phyloP scores from a whole-genome alignment of 2,797 vertebrate species.

The Discoglossus pictus region DNA sequence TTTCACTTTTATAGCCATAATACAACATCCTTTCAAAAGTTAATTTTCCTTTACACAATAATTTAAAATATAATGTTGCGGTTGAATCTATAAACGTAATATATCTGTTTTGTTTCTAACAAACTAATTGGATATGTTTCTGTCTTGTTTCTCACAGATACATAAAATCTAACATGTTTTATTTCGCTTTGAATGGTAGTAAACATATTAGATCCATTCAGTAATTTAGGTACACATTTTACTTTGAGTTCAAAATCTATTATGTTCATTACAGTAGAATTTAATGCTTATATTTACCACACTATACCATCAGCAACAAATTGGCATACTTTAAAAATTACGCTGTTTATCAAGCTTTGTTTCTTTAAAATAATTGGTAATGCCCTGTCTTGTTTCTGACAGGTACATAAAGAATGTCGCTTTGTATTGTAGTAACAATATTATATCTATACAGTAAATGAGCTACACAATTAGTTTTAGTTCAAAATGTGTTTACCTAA shows the following conservation, averaged over 20 bases:
- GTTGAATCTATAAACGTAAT: slow-evolving; percentile 16
- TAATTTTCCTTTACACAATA: not conserved
- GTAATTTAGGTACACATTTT: not conserved
- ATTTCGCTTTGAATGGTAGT: no score
- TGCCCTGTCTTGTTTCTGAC: not conserved
- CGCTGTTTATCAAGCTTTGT: no score
- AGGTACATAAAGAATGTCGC: not conserved
- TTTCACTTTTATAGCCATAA: slow-evolving; percentile 1
- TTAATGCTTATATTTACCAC: no score
- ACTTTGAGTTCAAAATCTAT: no score
- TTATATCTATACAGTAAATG: not conserved
- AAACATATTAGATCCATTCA: not conserved
- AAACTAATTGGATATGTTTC: not conserved
- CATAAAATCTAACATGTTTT: no score
- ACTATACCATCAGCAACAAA: no score
- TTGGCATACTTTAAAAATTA: no score
- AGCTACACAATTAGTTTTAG: no score
- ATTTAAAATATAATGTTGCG: not conserved
- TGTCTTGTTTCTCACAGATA: not conserved
- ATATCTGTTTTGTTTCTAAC: slow-evolving; percentile 8
- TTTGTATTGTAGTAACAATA: no score
- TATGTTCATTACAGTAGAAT: no score
- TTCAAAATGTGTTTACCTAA: no score
- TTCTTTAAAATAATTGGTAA: not conserved
- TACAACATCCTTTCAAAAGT: not conserved